These are phyloP conservation scores for Drosophila lini DNA, from an alignment of 1,140 invertebrate genomes.

Conservation along the genomic window DNA sequence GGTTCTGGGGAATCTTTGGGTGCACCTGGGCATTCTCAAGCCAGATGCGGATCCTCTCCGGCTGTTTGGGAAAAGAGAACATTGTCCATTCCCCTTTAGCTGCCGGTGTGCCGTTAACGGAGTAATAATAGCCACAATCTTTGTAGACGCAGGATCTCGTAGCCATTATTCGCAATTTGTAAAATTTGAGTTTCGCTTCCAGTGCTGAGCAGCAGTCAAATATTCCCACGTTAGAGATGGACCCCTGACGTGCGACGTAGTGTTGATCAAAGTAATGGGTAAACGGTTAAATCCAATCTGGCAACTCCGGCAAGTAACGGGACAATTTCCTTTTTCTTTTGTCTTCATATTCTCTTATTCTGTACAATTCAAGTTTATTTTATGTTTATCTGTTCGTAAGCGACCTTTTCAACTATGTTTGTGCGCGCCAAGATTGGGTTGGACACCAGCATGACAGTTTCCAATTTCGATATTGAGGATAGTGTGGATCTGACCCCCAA, in stretches of 20 bases:
- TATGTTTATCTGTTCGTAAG: conserved; percentile 1
- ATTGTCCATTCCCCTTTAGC: conserved; percentile 35
- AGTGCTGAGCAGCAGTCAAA: conserved; percentile 1
- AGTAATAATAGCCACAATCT: conserved; percentile 58
- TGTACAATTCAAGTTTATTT: not conserved
- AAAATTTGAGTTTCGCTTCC: conserved; percentile 10
- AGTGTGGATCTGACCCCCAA: conserved; percentile 27
- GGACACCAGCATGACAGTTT: conserved; percentile 9
- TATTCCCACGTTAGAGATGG: not conserved
- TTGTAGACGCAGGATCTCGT: conserved; percentile 65
- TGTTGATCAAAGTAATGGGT: not conserved
- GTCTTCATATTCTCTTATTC: not conserved
- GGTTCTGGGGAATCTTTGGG: conserved; percentile 36
- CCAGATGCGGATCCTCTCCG: conserved; percentile 55
- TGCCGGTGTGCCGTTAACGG: conserved; percentile 3
- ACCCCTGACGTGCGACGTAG: not conserved
- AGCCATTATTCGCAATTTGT: conserved; percentile 38
- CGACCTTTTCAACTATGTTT: conserved; percentile 38
- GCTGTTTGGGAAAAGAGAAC: conserved; percentile 70
- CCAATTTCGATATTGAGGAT: conserved; percentile 49
- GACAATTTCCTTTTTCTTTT: not conserved
- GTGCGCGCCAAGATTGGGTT: conserved; percentile 39
- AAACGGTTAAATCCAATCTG: not conserved
- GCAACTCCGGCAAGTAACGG: conserved; percentile 19
- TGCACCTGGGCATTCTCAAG: conserved; percentile 50